A percentile compares a stretch with the other conserved stretches of the same genome.
phyloP scores from a whole-genome alignment of 2,888 invertebrate species.

The Agrenia bidenticulata region DNA sequence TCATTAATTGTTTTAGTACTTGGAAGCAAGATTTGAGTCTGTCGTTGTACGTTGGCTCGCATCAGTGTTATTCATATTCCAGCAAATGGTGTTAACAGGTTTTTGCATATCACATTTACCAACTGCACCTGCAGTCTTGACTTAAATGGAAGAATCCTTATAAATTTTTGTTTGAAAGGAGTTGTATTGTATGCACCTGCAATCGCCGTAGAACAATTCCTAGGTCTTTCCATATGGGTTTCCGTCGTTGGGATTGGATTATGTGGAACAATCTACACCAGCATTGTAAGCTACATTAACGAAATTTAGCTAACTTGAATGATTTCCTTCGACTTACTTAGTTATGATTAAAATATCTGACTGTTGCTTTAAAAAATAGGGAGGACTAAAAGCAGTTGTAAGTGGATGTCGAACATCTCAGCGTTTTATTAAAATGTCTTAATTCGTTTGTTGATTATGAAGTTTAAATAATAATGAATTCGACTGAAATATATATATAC shows the following conservation, averaged over 20 bases:
- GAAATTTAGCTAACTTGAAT: too few species aligned
- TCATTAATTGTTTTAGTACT: too few species aligned
- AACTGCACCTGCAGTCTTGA: too few species aligned
- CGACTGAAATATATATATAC: too few species aligned
- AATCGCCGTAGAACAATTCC: constrained; percentile 27
- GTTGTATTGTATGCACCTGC: constrained; percentile 23
- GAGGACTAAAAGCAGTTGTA: constrained; percentile 41
- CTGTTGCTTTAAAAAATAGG: constrained; percentile 25
- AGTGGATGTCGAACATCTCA: too few species aligned
- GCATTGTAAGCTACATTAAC: constrained; percentile 34
- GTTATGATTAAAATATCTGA: too few species aligned
- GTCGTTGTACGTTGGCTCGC: constrained; percentile 26
- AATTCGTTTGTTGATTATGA: too few species aligned
- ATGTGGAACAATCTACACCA: constrained; percentile 34
- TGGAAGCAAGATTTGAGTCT: constrained; percentile 33
- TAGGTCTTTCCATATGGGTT: constrained; percentile 29
- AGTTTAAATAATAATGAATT: too few species aligned
- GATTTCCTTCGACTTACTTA: constrained; percentile 2
- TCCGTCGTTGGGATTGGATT: constrained; percentile 36
- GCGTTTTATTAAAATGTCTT: too few species aligned
- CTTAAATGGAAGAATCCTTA: too few species aligned
- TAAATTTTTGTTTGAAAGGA: too few species aligned
- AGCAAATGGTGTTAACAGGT: constrained; percentile 22
- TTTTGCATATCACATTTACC: too few species aligned
- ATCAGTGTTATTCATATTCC: constrained; percentile 26